These are phyloP conservation scores for Drosophila paramelanica DNA, from an alignment of 2,888 invertebrate species.

Conservation along the genomic window DNA sequence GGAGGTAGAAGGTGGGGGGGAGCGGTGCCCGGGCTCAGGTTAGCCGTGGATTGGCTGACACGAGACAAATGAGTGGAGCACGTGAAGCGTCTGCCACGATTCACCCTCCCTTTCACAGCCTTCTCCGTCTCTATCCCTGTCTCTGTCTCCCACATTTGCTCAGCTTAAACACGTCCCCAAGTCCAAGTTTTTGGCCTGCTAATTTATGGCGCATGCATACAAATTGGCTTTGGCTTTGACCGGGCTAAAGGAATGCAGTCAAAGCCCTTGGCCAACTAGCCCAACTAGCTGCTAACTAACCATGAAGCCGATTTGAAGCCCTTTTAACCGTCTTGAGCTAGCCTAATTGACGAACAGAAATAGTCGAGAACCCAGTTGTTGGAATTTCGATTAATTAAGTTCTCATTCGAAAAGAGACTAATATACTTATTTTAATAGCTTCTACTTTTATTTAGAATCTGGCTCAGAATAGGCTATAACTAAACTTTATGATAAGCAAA, in stretches of 20 bases:
- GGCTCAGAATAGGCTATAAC: no score
- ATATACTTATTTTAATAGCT: no score
- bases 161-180: slow-evolving; percentile 9
- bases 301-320: slow-evolving; percentile 8
- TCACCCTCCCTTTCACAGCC: not conserved
- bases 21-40: not conserved
- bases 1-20: not conserved
- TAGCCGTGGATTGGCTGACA: slow-evolving; percentile 50
- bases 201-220: slow-evolving; percentile 76
- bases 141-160: slow-evolving; percentile 3
- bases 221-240: slow-evolving; percentile 56
- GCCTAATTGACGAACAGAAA: not conserved
- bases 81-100: slow-evolving; percentile 60
- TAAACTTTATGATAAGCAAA: no score
- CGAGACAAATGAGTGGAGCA: slow-evolving; percentile 77
- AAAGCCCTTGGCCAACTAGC: slow-evolving; percentile 32
- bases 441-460: no score
- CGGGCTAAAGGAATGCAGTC: not conserved
- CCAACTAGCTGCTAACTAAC: slow-evolving; percentile 33
- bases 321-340: not conserved
- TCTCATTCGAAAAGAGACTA: no score
- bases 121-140: not conserved
- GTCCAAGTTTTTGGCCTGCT: slow-evolving; percentile 58
- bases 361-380: not conserved
- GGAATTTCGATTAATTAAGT: no score